Evolutionary conservation across 1,140 invertebrate species (phyloP), one percentile per base, ranked within the genome.

Genomic region (Brachionus calyciflorus): DNA sequence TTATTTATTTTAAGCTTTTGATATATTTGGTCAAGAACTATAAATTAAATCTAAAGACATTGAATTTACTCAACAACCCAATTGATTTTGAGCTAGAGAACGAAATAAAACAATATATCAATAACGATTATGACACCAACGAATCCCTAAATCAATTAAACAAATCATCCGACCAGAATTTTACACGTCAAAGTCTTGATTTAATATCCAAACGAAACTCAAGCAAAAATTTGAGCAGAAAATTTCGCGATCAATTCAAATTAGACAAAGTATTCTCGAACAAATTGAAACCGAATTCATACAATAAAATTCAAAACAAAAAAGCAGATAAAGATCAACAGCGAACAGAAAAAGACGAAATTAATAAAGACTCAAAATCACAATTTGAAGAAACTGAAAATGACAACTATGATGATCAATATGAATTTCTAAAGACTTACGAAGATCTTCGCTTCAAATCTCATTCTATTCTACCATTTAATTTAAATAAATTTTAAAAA

Each of bases 401-500:
- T 24, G 46, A 49, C 17, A 41, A 49, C 24, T 40, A 33, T 19
- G 69, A 73, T 37, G 46, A 73, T 17, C 46, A 51, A 28, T 12
- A 51, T 17, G 46, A 73, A 28, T 51, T 73, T 73, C 19, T 73
- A 0, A 55, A 51, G 19, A 40, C 69, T 14, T 51, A 73, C n/a
- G 46, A 73, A 4, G 69, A 73, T 73, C 69, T 51, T 17, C 69
- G 69, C 12, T 73, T 73, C 69, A 73, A 30, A 51, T 37, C 44
- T 73, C 69, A 73, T 51, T 24, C 28, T 10, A 21, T 73, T 4
- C 26, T 73, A 1, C 69, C 69, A 55, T 73, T 73, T 14, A 73
- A 73, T 73, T 55, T 73, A 37, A 51, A 73, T 37, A 73, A 41
- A 73, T 73, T 65, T 65, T 65, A 65, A 24, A 65, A 24, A 51